These are phyloP conservation scores for Galemys pyrenaicus DNA, from an alignment of 2,113 vertebrate genomes.

Conservation along the genomic window DNA sequence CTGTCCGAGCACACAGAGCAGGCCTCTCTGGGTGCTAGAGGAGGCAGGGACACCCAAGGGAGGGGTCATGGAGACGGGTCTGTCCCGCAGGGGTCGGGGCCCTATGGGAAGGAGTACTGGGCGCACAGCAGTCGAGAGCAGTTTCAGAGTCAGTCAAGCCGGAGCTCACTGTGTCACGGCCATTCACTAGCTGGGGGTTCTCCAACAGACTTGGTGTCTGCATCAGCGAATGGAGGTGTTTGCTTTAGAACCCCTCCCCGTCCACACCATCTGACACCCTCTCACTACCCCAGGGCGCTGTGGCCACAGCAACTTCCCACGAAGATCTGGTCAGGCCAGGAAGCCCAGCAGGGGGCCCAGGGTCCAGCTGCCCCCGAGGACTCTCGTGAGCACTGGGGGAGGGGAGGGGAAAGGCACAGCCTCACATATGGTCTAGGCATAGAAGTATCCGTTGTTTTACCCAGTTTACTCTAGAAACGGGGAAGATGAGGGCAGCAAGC, in stretches of 20 bases:
- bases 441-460: neutral
- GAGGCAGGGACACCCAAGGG: neutral
- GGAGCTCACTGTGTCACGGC: neutral
- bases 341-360: too few species aligned
- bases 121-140: neutral
- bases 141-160: neutral
- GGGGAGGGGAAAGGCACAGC: neutral
- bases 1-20: neutral
- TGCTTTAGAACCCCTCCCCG: neutral
- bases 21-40: rapidly evolving
- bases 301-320: neutral
- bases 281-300: neutral
- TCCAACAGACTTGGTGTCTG: neutral
- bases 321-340: neutral
- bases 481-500: neutral
- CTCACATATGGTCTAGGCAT: too few species aligned
- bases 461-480: neutral
- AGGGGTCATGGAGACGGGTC: neutral
- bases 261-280: neutral
- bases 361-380: neutral
- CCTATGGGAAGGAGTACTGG: neutral
- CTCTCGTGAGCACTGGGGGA: rapidly evolving
- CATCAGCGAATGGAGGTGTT: neutral
- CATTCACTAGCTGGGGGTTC: neutral
- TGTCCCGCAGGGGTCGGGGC: neutral